phyloP scores from a whole-genome alignment of 2,113 vertebrate genomes.

The Lycocorax pyrrhopterus region DNA sequence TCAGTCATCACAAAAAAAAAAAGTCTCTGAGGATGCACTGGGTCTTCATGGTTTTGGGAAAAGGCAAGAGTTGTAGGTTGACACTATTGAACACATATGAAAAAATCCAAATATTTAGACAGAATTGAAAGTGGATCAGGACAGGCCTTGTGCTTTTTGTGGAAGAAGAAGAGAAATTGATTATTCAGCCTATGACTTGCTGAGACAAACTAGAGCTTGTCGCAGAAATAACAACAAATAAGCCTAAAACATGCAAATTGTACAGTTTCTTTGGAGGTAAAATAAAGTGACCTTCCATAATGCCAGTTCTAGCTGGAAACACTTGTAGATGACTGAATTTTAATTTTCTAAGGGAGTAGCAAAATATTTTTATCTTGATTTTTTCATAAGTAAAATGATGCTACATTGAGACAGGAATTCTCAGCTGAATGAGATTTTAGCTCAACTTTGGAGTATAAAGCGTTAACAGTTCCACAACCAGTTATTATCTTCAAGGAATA shows the following conservation, averaged over 20 bases:
- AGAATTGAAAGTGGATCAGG: neutral
- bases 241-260: neutral
- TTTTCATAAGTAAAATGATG: neutral
- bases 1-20: neutral
- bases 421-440: neutral
- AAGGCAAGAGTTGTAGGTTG: neutral
- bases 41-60: neutral
- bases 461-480: neutral
- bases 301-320: neutral
- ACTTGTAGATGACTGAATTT: neutral
- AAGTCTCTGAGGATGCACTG: neutral
- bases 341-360: neutral
- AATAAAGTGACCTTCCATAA: neutral
- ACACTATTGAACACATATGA: neutral
- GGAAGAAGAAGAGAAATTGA: neutral
- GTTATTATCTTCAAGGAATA: neutral
- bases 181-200: neutral
- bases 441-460: neutral
- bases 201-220: neutral
- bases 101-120: neutral
- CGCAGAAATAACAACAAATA: neutral
- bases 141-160: neutral
- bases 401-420: neutral
- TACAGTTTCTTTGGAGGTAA: neutral
- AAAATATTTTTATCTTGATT: neutral